Base-by-base conservation (phyloP, 35 echinoderm and acorn worm genomes). In the Ptychodera flava region DNA sequence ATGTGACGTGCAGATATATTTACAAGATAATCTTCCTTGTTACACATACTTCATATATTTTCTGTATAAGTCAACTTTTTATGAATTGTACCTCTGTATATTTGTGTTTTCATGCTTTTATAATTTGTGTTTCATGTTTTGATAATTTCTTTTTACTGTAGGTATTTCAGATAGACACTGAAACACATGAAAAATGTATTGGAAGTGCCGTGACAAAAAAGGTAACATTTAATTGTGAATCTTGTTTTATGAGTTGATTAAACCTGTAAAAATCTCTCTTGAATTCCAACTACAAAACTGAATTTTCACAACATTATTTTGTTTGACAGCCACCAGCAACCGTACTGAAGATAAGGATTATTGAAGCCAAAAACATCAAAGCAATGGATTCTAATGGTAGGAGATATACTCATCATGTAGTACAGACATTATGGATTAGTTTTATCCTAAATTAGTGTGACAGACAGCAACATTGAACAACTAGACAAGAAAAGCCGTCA, bases 311-410 rank as follows among this genome's bases (percentile, higher is more conserved):
- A 64, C 22, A 64, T 36, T 28, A 35, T 2, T 83, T 1, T 1
- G 35, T 1, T 37, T 83, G 1, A 83, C 82, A 83, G 82, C 82
- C 33, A 15, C 33, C 34, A 36, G 37, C 34, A 37, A 35, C 37
- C 1, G 37, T 83, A 36, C 82, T 83, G 0, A 83, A 83, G 28
- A 30, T 83, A 35, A 1, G 33, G 30, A 35, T 83, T 36, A 37
- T 83, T 34, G 82, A 83, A 37, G 82, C 82, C 1, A 83, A 36
- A 30, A 35, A 83, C 28, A n/a, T 83, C 0, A 83, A 83, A 36
- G 33, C 82, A 30, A 83, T 83, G 82, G 82, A 83, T 83, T 34
- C 82, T 6, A 83, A 83, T 83, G 82, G 80, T 79, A 79, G 29
- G 78, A 30, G 28, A 10, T 79, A 79, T 30, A 30, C 32, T 79